Conservation (phyloP, 2,113 vertebrate species). For the Cyanoderma ruficeps region DNA sequence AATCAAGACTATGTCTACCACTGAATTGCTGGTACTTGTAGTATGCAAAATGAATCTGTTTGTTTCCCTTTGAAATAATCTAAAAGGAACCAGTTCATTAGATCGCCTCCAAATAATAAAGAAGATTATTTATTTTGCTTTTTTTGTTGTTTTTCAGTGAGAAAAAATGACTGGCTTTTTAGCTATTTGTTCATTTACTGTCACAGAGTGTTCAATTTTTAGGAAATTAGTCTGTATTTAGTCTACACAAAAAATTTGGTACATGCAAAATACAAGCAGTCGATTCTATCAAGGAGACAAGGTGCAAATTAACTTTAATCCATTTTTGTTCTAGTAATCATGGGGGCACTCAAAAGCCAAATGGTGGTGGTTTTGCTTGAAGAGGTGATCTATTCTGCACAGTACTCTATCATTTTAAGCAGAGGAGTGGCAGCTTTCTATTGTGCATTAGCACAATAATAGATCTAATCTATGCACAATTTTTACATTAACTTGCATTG, state of each 20-base stretch:
- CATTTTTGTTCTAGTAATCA: background rate
- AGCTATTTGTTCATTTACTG: background rate
- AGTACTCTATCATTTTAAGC: background rate
- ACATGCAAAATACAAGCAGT: background rate
- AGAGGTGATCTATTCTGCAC: background rate
- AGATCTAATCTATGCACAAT: background rate
- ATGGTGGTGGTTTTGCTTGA: background rate
- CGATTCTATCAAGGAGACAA: background rate
- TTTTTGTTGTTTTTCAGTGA: background rate
- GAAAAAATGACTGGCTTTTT: background rate
- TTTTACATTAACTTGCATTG: background rate
- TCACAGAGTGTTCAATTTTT: background rate
- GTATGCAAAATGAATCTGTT: background rate
- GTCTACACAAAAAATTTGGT: background rate
- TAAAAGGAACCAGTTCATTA: background rate
- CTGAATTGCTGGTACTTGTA: background rate
- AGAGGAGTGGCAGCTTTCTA: background rate
- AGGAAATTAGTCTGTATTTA: background rate
- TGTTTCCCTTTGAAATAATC: background rate
- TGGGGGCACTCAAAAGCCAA: background rate
- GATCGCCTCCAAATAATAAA: background rate
- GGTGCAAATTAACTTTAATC: background rate
- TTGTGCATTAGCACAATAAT: constrained; percentile 7
- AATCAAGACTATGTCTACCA: background rate
- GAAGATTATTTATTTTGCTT: background rate